Conservation (phyloP, 2,888 invertebrate genomes). For the Lepidocyrtinus sp. region DNA sequence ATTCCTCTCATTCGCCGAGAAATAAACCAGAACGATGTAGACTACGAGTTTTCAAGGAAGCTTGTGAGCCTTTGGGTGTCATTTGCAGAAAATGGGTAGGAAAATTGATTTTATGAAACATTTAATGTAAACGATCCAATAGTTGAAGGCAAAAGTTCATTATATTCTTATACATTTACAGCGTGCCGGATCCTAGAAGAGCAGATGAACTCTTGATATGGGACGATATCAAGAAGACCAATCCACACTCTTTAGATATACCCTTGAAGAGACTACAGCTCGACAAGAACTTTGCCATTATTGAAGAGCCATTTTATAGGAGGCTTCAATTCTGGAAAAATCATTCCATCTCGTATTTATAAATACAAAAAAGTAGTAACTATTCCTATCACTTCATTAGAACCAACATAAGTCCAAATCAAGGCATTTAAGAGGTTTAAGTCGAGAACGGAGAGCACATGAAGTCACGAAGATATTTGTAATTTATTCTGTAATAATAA, state of each 20-base stretch:
- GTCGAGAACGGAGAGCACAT: too few relatives aligned
- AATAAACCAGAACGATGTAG: constrained; percentile 53
- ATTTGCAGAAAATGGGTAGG: constrained; percentile 60
- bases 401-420: too few relatives aligned
- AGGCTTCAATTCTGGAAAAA: constrained; percentile 65
- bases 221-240: constrained; percentile 18
- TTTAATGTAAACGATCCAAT: background rate
- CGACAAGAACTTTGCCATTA: constrained; percentile 51
- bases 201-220: constrained; percentile 35
- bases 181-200: constrained; percentile 33
- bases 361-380: too few relatives aligned
- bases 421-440: too few relatives aligned
- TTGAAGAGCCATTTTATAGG: constrained; percentile 64
- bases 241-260: constrained; percentile 29
- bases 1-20: constrained; percentile 49
- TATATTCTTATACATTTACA: too few relatives aligned
- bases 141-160: too few relatives aligned
- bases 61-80: constrained; percentile 56
- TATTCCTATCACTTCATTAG: too few relatives aligned
- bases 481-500: background rate
- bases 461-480: too few relatives aligned
- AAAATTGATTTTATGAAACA: too few relatives aligned
- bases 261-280: constrained; percentile 52
- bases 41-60: constrained; percentile 57
- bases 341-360: constrained; percentile 53